Percentiles rank a stretch among this genome's conserved stretches.
Evolutionary conservation across 2,797 vertebrate genomes (phyloP).

Genomic region (Triplophysa yarkandensis): DNA sequence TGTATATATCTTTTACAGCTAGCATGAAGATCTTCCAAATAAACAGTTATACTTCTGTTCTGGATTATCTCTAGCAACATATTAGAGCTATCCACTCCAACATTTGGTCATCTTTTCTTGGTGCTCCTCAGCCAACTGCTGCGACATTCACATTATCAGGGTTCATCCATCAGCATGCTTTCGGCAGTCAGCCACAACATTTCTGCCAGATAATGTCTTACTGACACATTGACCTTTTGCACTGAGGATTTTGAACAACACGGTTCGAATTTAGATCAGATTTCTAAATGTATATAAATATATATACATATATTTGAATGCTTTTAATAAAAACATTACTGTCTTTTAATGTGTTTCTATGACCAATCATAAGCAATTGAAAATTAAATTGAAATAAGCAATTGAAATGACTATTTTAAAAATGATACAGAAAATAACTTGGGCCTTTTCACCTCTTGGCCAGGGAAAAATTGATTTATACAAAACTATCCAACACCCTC

Average conservation of each 20-base stretch:
- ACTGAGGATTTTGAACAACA: not conserved
- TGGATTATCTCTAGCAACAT: conserved; percentile 27
- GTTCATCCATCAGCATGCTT: conserved; percentile 50
- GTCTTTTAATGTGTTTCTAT: no score
- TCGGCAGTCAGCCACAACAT: conserved; percentile 52
- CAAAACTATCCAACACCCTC: conserved; percentile 37
- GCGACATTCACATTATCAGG: conserved; percentile 43
- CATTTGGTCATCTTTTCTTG: conserved; percentile 54
- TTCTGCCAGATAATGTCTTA: conserved; percentile 58
- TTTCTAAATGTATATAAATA: no score
- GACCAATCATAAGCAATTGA: no score
- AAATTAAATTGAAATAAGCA: no score
- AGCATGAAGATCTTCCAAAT: conserved; percentile 14
- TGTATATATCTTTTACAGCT: conserved; percentile 21
- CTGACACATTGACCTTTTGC: conserved; percentile 32
- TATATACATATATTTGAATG: no score
- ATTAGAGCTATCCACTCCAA: conserved; percentile 43
- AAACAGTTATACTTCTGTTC: conserved; percentile 31
- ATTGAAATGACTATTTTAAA: no score
- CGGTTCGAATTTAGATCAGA: not conserved
- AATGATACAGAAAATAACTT: not conserved
- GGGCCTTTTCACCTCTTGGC: not conserved
- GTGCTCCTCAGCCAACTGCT: conserved; percentile 41
- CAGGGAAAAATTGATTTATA: not conserved
- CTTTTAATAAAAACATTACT: no score